These are phyloP conservation scores for Pseudococcus viburni DNA, from an alignment of 2,888 invertebrate species.

Conservation along the genomic window DNA sequence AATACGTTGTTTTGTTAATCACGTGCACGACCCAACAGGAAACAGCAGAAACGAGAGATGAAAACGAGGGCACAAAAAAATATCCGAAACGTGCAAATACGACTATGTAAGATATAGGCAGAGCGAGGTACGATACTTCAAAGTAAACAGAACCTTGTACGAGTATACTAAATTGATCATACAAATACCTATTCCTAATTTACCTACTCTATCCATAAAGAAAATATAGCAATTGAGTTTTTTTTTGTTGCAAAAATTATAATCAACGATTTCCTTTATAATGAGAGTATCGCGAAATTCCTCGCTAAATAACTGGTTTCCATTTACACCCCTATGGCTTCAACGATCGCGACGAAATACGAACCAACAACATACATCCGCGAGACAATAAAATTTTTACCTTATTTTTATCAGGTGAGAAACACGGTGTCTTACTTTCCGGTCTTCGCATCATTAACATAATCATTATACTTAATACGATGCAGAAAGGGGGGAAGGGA, in stretches of 20 bases:
- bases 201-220: too few species aligned
- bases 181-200: neutral
- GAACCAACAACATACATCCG: neutral
- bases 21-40: conserved; percentile 7
- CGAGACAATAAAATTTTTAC: neutral
- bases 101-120: neutral
- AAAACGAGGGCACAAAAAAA: conserved; percentile 7
- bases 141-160: neutral
- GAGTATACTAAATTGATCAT: neutral
- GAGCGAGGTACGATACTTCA: neutral
- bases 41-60: neutral
- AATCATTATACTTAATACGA: too few species aligned
- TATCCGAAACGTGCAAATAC: conserved; percentile 4
- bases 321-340: neutral
- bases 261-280: neutral
- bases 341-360: neutral
- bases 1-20: conserved; percentile 5
- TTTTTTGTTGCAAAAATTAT: neutral
- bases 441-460: too few species aligned
- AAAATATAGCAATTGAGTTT: too few species aligned
- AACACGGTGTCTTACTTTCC: too few species aligned
- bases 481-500: too few species aligned
- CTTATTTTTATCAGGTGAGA: too few species aligned
- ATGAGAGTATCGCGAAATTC: neutral
- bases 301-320: neutral